phyloP scores from a whole-genome alignment of 2,797 vertebrate species.

The Odontamblyopus lacepedii region DNA sequence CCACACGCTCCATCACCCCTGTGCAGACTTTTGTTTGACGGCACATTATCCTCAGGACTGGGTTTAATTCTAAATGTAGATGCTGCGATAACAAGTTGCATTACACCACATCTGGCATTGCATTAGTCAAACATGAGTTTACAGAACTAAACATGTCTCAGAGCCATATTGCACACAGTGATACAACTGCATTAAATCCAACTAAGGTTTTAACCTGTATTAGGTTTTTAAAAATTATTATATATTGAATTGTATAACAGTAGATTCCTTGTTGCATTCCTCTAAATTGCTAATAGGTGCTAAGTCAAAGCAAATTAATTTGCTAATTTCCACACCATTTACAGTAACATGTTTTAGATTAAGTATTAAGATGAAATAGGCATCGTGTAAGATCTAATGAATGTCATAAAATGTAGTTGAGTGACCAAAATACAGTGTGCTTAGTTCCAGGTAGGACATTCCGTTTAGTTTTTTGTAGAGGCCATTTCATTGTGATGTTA shows the following conservation, averaged over 20 bases:
- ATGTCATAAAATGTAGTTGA: slow-evolving; percentile 30
- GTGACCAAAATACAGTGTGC: slow-evolving; percentile 50
- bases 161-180: slow-evolving; percentile 50
- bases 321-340: slow-evolving; percentile 12
- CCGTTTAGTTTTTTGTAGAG: slow-evolving; percentile 32
- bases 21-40: slow-evolving; percentile 92
- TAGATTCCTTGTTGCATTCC: slow-evolving; percentile 26
- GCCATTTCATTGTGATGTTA: slow-evolving; percentile 62
- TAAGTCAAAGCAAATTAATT: slow-evolving; percentile 30
- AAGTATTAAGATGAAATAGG: slow-evolving; percentile 36
- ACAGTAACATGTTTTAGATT: slow-evolving; percentile 28
- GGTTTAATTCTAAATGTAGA: neutral
- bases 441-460: slow-evolving; percentile 32
- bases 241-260: neutral
- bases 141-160: slow-evolving; percentile 24
- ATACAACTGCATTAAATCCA: slow-evolving; percentile 19
- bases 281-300: slow-evolving; percentile 21
- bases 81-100: slow-evolving; percentile 17
- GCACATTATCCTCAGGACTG: neutral
- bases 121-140: slow-evolving; percentile 30
- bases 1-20: slow-evolving; percentile 86
- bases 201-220: slow-evolving; percentile 41
- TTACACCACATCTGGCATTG: neutral
- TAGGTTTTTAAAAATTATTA: slow-evolving; percentile 28
- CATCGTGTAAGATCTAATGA: slow-evolving; percentile 13